phyloP scores from a whole-genome alignment of 64 coral and sea anemone genomes.

The Stichodactyla helianthus region DNA sequence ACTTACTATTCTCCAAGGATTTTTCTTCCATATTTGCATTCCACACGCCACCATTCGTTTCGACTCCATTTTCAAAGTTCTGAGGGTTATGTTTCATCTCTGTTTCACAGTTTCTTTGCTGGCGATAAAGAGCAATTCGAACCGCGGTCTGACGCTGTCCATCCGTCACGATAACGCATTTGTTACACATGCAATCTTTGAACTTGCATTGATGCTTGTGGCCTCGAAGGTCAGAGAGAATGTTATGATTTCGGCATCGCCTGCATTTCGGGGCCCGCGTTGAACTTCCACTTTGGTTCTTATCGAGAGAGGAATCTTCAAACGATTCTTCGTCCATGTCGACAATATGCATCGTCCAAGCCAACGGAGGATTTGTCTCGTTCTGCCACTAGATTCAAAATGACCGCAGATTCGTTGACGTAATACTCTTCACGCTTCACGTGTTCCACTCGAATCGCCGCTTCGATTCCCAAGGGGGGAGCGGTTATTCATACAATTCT shows the following conservation, averaged over 20 bases:
- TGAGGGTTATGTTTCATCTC: constrained; percentile 56
- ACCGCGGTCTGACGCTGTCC: constrained; percentile 81
- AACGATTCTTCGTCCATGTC: constrained; percentile 56
- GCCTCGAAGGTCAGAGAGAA: constrained; percentile 87
- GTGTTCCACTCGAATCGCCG: not conserved
- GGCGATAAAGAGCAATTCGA: constrained; percentile 82
- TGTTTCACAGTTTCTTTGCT: constrained; percentile 74
- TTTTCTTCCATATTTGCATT: constrained; percentile 18
- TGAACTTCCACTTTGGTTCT: constrained; percentile 23
- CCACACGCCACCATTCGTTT: not conserved
- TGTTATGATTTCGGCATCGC: constrained; percentile 86
- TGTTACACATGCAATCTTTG: constrained; percentile 79
- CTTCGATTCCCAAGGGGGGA: not conserved
- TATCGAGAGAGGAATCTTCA: constrained; percentile 36
- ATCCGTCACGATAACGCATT: constrained; percentile 84
- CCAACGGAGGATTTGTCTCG: not conserved
- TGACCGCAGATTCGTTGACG: not conserved
- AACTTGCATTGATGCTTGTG: constrained; percentile 95
- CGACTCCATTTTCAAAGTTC: constrained; percentile 11
- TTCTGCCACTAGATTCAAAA: not conserved
- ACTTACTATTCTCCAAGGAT: constrained; percentile 13
- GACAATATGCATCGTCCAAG: not conserved
- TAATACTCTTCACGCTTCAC: not conserved
- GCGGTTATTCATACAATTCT: not conserved
- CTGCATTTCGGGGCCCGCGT: constrained; percentile 85